A percentile compares a stretch with the other conserved stretches of the same genome.
Conservation (phyloP, 2,113 vertebrate species). For the Malurus cyaneus region DNA sequence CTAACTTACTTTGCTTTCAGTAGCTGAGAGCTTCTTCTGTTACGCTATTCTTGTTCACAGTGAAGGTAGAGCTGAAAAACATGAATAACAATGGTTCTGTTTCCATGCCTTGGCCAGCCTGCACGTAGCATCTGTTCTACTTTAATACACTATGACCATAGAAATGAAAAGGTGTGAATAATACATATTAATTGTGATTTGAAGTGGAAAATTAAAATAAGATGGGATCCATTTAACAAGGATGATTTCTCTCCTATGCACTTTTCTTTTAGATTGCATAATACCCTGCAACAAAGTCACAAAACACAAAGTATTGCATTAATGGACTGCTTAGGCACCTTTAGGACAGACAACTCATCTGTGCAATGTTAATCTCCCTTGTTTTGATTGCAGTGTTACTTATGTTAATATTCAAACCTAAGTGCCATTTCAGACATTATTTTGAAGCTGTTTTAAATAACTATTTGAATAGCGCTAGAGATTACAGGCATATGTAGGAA, state of each 20-base stretch:
- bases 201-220: slow-evolving; percentile 52
- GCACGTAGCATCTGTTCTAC: neutral
- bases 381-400: neutral
- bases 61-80: neutral
- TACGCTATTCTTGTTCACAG: neutral
- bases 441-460: neutral
- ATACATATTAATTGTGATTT: slow-evolving; percentile 20
- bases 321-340: neutral
- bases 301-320: neutral
- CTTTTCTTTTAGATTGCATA: neutral
- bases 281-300: neutral
- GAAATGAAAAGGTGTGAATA: slow-evolving; percentile 34
- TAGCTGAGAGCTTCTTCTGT: neutral
- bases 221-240: neutral
- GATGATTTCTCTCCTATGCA: neutral
- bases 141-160: neutral
- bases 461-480: neutral
- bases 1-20: neutral
- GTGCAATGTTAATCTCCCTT: neutral
- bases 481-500: neutral
- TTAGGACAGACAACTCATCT: neutral
- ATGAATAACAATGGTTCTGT: neutral
- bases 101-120: neutral
- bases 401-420: neutral
- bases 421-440: neutral